phyloP scores from a whole-genome alignment of 2,113 vertebrate species.

The Callipepla squamata region DNA sequence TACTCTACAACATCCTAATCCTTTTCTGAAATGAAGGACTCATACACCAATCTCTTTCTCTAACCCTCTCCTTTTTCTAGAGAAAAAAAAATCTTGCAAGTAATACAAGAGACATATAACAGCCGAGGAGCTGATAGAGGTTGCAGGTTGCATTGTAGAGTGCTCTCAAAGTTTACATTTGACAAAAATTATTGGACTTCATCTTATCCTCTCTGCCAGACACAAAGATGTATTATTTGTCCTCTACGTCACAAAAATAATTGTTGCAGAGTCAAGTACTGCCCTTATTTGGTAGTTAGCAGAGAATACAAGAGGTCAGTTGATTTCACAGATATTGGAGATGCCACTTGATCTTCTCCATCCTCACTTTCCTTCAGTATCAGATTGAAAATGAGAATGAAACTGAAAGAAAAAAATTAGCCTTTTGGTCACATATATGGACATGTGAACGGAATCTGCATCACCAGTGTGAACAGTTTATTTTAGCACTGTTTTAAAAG shows the following conservation, averaged over 20 bases:
- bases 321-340: background rate
- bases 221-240: background rate
- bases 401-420: conserved; percentile 47
- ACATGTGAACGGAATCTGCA: conserved; percentile 30
- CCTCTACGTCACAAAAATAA: background rate
- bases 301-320: background rate
- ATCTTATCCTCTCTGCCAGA: background rate
- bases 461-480: conserved; percentile 39
- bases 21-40: background rate
- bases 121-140: background rate
- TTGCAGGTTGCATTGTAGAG: background rate
- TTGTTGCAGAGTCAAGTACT: background rate
- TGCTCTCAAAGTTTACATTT: rapidly evolving
- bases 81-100: background rate
- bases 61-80: background rate
- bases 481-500: conserved; percentile 44
- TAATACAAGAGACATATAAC: background rate
- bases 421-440: conserved; percentile 2
- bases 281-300: background rate
- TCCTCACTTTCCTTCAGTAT: conserved; percentile 1
- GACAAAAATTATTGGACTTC: background rate
- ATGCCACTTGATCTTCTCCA: background rate
- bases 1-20: background rate
- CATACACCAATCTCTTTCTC: background rate
- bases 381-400: conserved; percentile 49